Conservation (phyloP, 2,888 invertebrate species). For the Stegana nigrithorax region DNA sequence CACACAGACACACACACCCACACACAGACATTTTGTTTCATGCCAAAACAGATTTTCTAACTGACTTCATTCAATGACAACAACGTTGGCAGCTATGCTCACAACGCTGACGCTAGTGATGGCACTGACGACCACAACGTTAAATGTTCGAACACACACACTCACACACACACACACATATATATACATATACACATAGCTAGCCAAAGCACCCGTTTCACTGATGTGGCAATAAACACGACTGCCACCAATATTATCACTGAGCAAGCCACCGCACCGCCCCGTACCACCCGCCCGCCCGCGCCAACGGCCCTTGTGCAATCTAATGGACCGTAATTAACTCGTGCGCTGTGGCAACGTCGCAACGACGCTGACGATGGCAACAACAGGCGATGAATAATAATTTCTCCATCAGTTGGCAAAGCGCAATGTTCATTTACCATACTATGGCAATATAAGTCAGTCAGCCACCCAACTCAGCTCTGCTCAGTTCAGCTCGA, state of each 20-base stretch:
- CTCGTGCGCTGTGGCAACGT: slow-evolving; percentile 45
- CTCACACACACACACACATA: no score
- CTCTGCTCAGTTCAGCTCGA: not conserved
- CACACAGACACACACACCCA: no score
- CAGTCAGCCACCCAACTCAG: not conserved
- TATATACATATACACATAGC: slow-evolving; percentile 4
- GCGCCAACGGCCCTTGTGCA: slow-evolving; percentile 63
- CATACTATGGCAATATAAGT: not conserved
- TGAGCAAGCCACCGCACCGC: no score
- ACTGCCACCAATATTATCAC: no score
- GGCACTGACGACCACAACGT: slow-evolving; percentile 29
- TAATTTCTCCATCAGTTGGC: slow-evolving; percentile 43
- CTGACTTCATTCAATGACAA: slow-evolving; percentile 47
- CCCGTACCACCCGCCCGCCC: no score
- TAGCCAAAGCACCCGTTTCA: no score
- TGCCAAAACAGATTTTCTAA: slow-evolving; percentile 60
- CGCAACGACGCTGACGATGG: slow-evolving; percentile 1
- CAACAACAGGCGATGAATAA: slow-evolving; percentile 55
- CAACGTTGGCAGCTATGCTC: not conserved
- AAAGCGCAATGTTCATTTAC: not conserved
- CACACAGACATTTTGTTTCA: no score
- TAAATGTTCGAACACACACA: no score
- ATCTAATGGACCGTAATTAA: slow-evolving; percentile 62
- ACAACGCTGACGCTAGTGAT: slow-evolving; percentile 25
- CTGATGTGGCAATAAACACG: slow-evolving; percentile 62